Conservation (phyloP, 2,888 invertebrate species). For the Theodoxus fluviatilis region DNA sequence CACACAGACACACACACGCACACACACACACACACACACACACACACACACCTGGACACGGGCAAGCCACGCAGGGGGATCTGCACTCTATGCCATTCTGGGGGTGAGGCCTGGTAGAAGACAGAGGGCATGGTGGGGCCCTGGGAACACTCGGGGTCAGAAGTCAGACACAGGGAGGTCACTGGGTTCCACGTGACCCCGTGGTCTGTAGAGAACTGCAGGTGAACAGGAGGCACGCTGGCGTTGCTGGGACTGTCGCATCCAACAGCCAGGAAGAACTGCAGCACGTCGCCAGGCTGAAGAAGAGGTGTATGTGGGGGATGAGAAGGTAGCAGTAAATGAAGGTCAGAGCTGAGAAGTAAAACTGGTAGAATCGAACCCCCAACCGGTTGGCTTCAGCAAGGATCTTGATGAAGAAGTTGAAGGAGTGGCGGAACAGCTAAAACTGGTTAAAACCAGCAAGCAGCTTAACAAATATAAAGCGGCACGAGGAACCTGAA, state of each 20-base stretch:
- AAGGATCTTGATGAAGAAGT: too few relatives aligned
- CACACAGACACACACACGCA: slow-evolving; percentile 36
- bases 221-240: slow-evolving; percentile 53
- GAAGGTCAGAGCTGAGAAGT: too few relatives aligned
- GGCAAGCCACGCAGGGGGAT: slow-evolving; percentile 46
- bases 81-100: slow-evolving; percentile 50
- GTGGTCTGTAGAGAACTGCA: slow-evolving; percentile 63
- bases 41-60: slow-evolving; percentile 45
- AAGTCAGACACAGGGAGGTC: slow-evolving; percentile 52
- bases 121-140: slow-evolving; percentile 52
- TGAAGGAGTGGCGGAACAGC: too few relatives aligned
- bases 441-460: too few relatives aligned
- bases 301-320: too few relatives aligned
- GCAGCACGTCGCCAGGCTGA: slow-evolving; percentile 42
- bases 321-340: too few relatives aligned
- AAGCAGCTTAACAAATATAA: too few relatives aligned
- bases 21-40: slow-evolving; percentile 16
- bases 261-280: slow-evolving; percentile 62
- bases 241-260: slow-evolving; percentile 58
- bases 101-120: slow-evolving; percentile 52
- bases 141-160: slow-evolving; percentile 51
- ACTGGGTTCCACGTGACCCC: slow-evolving; percentile 61
- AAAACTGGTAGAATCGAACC: too few relatives aligned
- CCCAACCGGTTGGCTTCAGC: too few relatives aligned
- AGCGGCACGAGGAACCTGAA: too few relatives aligned